Evolutionary conservation across 2,888 invertebrate genomes (phyloP).

Genomic region (Operophtera brumata): DNA sequence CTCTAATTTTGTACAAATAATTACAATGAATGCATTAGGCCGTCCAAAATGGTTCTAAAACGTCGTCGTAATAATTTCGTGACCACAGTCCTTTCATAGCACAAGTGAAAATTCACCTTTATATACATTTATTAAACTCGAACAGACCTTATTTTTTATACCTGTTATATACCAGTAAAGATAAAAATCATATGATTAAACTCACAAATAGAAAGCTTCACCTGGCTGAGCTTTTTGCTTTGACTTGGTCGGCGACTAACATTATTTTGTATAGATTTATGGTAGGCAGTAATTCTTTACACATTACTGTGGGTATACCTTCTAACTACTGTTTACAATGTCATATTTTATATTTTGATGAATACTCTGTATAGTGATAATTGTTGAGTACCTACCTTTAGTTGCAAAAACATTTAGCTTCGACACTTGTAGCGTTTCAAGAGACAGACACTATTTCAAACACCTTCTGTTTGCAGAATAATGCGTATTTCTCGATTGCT

Average conservation of each 20-base stretch:
- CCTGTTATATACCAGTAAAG: conserved; percentile 1
- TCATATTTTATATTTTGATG: conserved; percentile 8
- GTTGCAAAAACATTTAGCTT: conserved; percentile 6
- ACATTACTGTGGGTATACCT: neutral
- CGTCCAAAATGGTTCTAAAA: neutral
- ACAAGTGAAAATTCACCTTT: neutral
- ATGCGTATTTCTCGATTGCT: neutral
- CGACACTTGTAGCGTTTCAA: neutral
- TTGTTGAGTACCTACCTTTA: conserved; percentile 12
- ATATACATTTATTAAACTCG: neutral
- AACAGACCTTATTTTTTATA: conserved; percentile 1
- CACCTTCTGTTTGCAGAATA: neutral
- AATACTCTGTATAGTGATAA: conserved; percentile 4
- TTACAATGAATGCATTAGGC: neutral
- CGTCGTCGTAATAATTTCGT: neutral
- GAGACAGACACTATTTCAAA: neutral
- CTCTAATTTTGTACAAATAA: neutral
- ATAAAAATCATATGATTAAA: conserved; percentile 16
- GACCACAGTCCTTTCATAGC: neutral
- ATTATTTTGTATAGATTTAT: conserved; percentile 16
- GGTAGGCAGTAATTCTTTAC: conserved; percentile 1
- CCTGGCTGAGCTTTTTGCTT: conserved; percentile 13
- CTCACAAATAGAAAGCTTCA: conserved; percentile 12
- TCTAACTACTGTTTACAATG: conserved; percentile 11
- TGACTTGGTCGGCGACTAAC: conserved; percentile 1